Evolutionary conservation across 2,113 vertebrate genomes (phyloP).

Genomic region (Corythoichthys haematopterus): DNA sequence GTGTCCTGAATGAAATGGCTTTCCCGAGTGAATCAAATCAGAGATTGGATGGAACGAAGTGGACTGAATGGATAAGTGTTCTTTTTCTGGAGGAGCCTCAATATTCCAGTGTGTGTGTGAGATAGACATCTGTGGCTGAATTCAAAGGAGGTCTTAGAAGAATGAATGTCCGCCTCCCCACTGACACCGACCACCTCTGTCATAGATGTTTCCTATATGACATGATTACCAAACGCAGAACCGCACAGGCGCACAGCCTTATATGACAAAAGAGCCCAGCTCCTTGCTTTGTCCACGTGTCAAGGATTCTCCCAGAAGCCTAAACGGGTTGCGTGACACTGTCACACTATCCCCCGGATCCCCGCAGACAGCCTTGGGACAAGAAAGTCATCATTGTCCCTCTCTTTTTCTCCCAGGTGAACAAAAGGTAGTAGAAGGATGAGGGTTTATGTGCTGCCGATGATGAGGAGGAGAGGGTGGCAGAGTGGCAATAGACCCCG

Average conservation of each 20-base stretch:
- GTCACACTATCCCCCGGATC: conserved; percentile 47
- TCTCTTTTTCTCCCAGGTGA: conserved; percentile 44
- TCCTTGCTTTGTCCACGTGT: conserved; percentile 46
- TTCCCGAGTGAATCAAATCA: conserved; percentile 27
- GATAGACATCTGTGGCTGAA: conserved; percentile 28
- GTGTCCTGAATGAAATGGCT: conserved; percentile 38
- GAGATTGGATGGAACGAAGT: conserved; percentile 37
- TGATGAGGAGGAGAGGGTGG: conserved; percentile 30
- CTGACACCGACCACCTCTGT: conserved; percentile 48
- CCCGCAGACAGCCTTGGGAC: conserved; percentile 46
- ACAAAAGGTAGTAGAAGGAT: conserved; percentile 22
- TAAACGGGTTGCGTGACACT: conserved; percentile 49
- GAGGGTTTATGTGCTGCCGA: conserved; percentile 15
- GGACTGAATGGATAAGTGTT: conserved; percentile 29
- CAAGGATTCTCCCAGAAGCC: conserved; percentile 47
- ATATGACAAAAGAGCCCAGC: conserved; percentile 39
- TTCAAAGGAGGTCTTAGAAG: conserved; percentile 38
- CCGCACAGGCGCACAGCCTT: conserved; percentile 22
- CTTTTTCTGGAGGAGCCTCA: conserved; percentile 32
- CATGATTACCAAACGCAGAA: conserved; percentile 45
- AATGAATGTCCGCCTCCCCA: conserved; percentile 41
- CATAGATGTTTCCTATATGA: conserved; percentile 57
- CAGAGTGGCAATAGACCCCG: conserved; percentile 38
- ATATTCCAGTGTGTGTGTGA: conserved; percentile 23
- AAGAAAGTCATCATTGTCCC: conserved; percentile 51